These are phyloP conservation scores for Neocrepidodera transversa DNA, from an alignment of 2,888 invertebrate species.

Conservation along the genomic window DNA sequence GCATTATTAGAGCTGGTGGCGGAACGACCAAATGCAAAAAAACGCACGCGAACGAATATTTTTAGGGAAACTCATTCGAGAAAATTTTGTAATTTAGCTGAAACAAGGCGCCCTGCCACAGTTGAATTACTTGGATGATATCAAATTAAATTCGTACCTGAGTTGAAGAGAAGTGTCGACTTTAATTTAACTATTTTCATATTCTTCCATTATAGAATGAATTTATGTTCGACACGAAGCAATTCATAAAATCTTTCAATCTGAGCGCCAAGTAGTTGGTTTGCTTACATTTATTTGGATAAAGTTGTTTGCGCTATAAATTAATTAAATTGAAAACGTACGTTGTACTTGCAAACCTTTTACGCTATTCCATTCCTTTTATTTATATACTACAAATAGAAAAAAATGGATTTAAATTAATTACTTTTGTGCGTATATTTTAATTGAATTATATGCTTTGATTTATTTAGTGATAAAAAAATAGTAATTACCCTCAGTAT, in stretches of 20 bases:
- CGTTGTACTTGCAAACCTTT: too few species aligned
- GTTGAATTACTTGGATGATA: slow-evolving; percentile 27
- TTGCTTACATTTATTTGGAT: too few species aligned
- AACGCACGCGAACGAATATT: slow-evolving; percentile 29
- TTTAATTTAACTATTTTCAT: slow-evolving; percentile 27
- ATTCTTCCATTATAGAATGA: slow-evolving; percentile 15
- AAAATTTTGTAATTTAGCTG: slow-evolving; percentile 30
- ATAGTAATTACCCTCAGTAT: too few species aligned
- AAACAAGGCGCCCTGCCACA: slow-evolving; percentile 29
- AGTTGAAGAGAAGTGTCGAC: slow-evolving; percentile 18
- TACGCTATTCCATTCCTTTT: too few species aligned
- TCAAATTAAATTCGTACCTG: slow-evolving; percentile 34
- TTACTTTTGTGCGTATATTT: too few species aligned
- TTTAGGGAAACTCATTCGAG: slow-evolving; percentile 30
- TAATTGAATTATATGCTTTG: too few species aligned
- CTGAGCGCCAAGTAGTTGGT: too few species aligned
- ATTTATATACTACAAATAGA: too few species aligned
- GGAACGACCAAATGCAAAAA: slow-evolving; percentile 15
- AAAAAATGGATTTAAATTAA: too few species aligned
- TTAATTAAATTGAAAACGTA: too few species aligned
- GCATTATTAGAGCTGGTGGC: slow-evolving; percentile 21
- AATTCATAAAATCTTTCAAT: slow-evolving; percentile 14
- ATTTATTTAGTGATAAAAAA: too few species aligned
- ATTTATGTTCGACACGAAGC: slow-evolving; percentile 11
- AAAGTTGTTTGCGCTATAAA: too few species aligned